These are phyloP conservation scores for Sisyra terminalis DNA, from an alignment of 2,888 invertebrate genomes.

Conservation along the genomic window DNA sequence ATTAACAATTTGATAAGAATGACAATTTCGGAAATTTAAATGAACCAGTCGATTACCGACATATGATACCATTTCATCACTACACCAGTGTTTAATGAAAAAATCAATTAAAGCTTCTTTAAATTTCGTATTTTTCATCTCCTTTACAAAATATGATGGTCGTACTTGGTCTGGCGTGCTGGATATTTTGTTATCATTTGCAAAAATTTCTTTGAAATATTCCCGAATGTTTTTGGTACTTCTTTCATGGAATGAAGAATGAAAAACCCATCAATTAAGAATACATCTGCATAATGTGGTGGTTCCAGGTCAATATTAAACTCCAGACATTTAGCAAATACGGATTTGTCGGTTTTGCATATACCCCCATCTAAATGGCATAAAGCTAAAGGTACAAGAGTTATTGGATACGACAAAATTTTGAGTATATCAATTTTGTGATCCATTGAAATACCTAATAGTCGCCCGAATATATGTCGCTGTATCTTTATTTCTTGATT, in stretches of 20 bases:
- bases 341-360: background rate
- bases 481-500: background rate
- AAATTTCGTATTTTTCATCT: conserved; percentile 8
- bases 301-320: background rate
- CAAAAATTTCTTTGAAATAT: conserved; percentile 10
- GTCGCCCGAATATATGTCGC: background rate
- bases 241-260: conserved; percentile 15
- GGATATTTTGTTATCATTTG: conserved; percentile 9
- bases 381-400: conserved; percentile 1
- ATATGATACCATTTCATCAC: conserved; percentile 10
- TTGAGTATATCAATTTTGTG: conserved; percentile 1
- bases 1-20: conserved; percentile 7
- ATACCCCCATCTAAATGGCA: conserved; percentile 1
- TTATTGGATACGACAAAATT: conserved; percentile 2
- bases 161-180: conserved; percentile 5
- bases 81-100: conserved; percentile 8
- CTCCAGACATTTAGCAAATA: background rate
- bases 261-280: conserved; percentile 15
- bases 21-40: conserved; percentile 10
- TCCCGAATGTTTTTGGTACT: conserved; percentile 10
- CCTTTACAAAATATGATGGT: conserved; percentile 2
- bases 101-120: conserved; percentile 9
- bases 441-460: conserved; percentile 4
- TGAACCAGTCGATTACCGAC: conserved; percentile 3
- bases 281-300: conserved; percentile 7